Evolutionary conservation across 2,797 vertebrate genomes (phyloP), one percentile per base, ranked within the genome.

Genomic region (Rachycentron canadum): DNA sequence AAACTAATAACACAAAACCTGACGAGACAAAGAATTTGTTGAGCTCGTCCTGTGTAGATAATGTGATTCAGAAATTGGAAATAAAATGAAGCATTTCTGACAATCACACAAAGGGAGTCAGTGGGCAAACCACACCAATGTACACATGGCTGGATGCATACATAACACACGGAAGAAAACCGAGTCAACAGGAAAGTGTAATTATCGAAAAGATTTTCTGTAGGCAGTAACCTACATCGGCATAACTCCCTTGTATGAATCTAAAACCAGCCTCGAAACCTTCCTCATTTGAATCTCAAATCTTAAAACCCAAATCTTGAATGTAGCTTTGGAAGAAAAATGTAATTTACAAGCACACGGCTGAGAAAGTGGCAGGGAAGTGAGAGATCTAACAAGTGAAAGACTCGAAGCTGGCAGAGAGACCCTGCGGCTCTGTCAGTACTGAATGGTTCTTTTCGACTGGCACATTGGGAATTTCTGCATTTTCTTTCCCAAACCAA

Each of bases 391-490:
- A 21, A 1, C 5, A 38, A 63, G 56, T 55, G 34, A 73, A 72
- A 76, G 38, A 34, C n/a, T 0, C 7, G 26, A 2, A 17, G 50
- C 6, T 57, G 57, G 52, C 57, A 66, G 55, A 58, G 10, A 21
- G 2, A 74, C 38, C 47, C 56, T 49, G 16, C 45, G 13, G 17
- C 10, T 66, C 53, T 64, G 62, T 40, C 23, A 11, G 16, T 53
- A 25, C 19, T 77, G 56, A 87, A 79, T 25, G 38, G 68, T 21
- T 59, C 55, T 45, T 81, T 72, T 43, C 5, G 0, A 34, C 26
- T 9, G 25, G 14, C 19, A 1, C 2, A 32, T 38, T 56, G 9
- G 40, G 13, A 79, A 47, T 76, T 59, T 79, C 26, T 62, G 45
- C 21, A 59, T 19, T 74, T 63, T 26, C 10, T 59, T 71, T 45